phyloP scores from a whole-genome alignment of 1,140 invertebrate genomes.

The Diabrotica undecimpunctata region DNA sequence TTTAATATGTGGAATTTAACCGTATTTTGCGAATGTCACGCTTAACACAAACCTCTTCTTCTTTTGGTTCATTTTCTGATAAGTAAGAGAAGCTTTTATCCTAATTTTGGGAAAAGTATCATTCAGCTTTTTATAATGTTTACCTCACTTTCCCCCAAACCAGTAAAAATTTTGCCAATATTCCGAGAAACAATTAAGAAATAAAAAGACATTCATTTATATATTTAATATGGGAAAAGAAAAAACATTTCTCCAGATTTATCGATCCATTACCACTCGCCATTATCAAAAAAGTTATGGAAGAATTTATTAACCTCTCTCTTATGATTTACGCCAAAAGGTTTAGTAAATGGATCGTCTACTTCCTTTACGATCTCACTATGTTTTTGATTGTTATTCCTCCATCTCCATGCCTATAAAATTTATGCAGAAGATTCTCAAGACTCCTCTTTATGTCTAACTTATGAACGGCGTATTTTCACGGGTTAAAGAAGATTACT shows the following conservation, averaged over 20 bases:
- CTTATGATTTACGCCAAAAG: slow-evolving; percentile 1
- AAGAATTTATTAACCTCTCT: not conserved
- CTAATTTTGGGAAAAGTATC: no score
- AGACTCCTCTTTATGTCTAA: not conserved
- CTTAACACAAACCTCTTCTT: no score
- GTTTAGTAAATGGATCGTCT: not conserved
- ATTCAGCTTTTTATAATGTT: no score
- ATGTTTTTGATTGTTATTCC: slow-evolving; percentile 3
- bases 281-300: slow-evolving; percentile 3
- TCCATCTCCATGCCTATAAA: not conserved
- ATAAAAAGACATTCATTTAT: not conserved
- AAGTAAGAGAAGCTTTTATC: no score
- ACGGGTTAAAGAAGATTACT: not conserved
- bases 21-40: no score
- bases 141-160: no score
- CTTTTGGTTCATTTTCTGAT: no score
- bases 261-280: not conserved
- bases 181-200: no score
- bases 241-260: not conserved
- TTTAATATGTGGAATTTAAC: no score
- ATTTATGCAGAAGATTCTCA: slow-evolving; percentile 1
- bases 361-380: not conserved
- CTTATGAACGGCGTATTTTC: not conserved
- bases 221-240: not conserved
- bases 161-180: no score